Conservation (phyloP, 1,140 invertebrate species). For the Aphelinus certus region DNA sequence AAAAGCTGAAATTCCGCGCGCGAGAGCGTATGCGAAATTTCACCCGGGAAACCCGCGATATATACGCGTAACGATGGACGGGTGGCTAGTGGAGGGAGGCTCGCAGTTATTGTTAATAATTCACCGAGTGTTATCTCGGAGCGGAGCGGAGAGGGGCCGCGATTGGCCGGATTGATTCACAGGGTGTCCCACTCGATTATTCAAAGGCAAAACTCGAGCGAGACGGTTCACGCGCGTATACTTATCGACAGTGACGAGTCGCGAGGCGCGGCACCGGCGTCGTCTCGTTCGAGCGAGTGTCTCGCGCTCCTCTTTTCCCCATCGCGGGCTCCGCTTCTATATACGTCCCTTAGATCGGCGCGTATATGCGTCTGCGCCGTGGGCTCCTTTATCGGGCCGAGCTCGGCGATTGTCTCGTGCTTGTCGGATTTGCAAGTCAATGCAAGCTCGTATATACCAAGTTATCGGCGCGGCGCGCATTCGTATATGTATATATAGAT, state of each 20-base stretch:
- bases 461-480: conserved; percentile 45
- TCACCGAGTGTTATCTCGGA: neutral
- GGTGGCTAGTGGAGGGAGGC: neutral
- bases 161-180: conserved; percentile 7
- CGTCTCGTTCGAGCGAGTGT: too few relatives aligned
- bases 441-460: conserved; percentile 44
- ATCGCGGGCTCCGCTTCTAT: neutral
- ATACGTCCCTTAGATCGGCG: neutral
- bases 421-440: conserved; percentile 54
- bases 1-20: neutral
- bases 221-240: conserved; percentile 30
- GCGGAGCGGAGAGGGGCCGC: too few relatives aligned
- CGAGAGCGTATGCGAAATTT: neutral
- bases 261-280: neutral
- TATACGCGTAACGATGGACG: neutral
- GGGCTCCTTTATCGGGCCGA: conserved; percentile 23
- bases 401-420: conserved; percentile 38
- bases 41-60: neutral
- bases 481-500: conserved; percentile 39
- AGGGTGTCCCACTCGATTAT: conserved; percentile 51
- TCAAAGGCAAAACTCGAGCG: conserved; percentile 41
- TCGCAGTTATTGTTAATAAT: conserved; percentile 1
- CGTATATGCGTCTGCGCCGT: too few relatives aligned
- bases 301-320: neutral
- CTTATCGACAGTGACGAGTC: conserved; percentile 46